Conservation (phyloP, 2,113 vertebrate genomes). For the Calyptomena viridis region DNA sequence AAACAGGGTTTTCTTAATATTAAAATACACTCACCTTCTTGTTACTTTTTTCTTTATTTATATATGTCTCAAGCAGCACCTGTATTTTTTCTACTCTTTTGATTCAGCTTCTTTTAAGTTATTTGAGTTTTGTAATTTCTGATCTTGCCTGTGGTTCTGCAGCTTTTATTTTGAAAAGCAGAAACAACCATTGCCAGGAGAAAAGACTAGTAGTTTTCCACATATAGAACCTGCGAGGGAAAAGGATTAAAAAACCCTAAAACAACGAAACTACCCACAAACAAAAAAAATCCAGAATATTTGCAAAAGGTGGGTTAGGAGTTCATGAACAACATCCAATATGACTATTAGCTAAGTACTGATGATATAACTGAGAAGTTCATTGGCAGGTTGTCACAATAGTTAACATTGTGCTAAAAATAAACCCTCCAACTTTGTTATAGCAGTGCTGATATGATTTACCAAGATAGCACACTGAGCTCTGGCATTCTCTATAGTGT, state of each 20-base stretch:
- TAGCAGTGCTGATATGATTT: neutral
- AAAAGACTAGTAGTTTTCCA: neutral
- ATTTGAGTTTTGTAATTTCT: neutral
- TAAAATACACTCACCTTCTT: neutral
- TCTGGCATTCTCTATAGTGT: neutral
- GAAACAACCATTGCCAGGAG: neutral
- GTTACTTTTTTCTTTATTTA: neutral
- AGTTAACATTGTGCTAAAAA: neutral
- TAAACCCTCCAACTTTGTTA: neutral
- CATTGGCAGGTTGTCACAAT: neutral
- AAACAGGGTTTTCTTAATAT: neutral
- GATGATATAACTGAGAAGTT: neutral
- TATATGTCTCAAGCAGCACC: neutral
- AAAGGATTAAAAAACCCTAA: neutral
- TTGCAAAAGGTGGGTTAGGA: neutral
- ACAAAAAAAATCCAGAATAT: accelerated
- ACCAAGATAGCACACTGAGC: neutral
- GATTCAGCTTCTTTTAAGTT: neutral
- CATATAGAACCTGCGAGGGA: neutral
- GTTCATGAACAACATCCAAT: neutral
- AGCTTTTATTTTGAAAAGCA: neutral
- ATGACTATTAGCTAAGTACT: neutral
- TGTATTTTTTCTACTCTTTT: neutral
- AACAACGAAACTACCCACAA: neutral
- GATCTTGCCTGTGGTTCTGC: neutral